phyloP scores from a whole-genome alignment of 2,888 invertebrate species.

The Temnothorax rugatulus region DNA sequence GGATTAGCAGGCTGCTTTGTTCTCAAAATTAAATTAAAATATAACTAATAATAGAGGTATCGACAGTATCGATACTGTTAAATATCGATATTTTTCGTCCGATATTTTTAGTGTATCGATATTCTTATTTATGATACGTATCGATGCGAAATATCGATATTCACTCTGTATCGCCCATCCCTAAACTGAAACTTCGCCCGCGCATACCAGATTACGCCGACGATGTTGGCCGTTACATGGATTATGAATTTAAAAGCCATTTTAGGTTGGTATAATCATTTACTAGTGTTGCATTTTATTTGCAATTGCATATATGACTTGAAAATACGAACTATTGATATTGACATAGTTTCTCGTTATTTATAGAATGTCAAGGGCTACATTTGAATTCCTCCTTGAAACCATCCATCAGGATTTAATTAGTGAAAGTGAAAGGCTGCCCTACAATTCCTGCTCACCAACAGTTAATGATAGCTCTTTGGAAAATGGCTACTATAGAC shows the following conservation, averaged over 20 bases:
- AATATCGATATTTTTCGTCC: no score
- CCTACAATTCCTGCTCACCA: neutral
- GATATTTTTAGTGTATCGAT: no score
- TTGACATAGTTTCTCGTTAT: neutral
- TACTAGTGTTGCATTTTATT: neutral
- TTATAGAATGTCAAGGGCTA: slow-evolving; percentile 3
- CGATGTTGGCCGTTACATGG: neutral
- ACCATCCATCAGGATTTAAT: neutral
- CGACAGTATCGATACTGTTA: no score
- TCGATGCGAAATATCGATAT: no score
- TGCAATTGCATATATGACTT: neutral
- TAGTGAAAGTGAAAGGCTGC: slow-evolving; percentile 5
- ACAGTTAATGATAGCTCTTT: slow-evolving; percentile 12
- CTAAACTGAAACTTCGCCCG: neutral
- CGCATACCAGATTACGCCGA: neutral
- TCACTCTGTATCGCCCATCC: no score
- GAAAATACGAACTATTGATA: neutral
- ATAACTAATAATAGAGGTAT: no score
- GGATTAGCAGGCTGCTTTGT: no score
- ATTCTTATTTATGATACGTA: no score
- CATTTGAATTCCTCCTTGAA: neutral
- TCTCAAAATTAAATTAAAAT: no score
- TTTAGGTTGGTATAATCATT: neutral
- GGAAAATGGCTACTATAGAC: slow-evolving; percentile 11
- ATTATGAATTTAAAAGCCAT: slow-evolving; percentile 13